phyloP scores from a whole-genome alignment of 1,140 invertebrate genomes.

The Drosophila paulistorum region DNA sequence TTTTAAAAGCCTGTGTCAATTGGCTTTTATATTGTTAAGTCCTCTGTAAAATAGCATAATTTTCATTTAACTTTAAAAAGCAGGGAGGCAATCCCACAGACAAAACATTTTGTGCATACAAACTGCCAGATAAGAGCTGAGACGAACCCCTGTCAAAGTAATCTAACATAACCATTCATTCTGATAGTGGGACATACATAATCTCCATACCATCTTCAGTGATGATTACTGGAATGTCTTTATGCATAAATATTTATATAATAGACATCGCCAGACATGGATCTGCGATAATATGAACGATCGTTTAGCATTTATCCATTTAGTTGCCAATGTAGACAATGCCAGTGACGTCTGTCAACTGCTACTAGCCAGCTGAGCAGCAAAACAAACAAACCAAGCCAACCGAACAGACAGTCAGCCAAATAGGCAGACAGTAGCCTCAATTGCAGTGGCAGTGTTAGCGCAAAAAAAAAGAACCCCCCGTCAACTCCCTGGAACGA shows the following conservation, averaged over 20 bases:
- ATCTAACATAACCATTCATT: conserved; percentile 24
- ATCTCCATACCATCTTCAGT: conserved; percentile 1
- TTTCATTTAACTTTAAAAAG: background rate
- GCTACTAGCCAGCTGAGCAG: background rate
- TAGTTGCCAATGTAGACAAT: conserved; percentile 3
- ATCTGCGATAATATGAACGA: conserved; percentile 13
- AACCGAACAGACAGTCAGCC: background rate
- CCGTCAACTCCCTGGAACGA: background rate
- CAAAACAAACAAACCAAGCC: background rate
- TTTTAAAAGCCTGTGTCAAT: too few relatives aligned
- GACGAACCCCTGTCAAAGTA: conserved; percentile 3
- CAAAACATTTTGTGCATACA: conserved; percentile 13
- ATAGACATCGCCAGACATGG: conserved; percentile 11
- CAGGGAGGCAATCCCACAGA: background rate
- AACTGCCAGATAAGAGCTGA: conserved; percentile 11
- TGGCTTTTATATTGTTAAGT: too few relatives aligned
- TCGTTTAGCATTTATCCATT: conserved; percentile 9
- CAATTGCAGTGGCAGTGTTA: background rate
- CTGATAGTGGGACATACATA: background rate
- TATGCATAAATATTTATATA: conserved; percentile 9
- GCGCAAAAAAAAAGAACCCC: background rate
- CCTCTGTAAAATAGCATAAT: background rate
- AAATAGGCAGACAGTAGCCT: background rate
- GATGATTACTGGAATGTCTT: conserved; percentile 5
- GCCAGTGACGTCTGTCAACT: conserved; percentile 5